A percentile compares a stretch with the other conserved stretches of the same genome.
Evolutionary conservation across 2,888 invertebrate genomes (phyloP).

Genomic region (Leistus spinibarbis): DNA sequence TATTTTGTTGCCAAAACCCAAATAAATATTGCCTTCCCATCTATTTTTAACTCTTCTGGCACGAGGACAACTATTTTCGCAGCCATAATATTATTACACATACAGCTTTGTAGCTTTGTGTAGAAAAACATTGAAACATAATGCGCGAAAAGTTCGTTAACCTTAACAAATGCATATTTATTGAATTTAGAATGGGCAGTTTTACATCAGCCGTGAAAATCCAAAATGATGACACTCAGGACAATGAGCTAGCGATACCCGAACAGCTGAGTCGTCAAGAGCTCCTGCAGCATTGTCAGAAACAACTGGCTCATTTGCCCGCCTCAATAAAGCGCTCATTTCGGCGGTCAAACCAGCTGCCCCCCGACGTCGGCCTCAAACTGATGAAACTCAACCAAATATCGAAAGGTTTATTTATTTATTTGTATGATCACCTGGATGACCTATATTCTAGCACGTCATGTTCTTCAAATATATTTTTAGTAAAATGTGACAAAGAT

Average conservation of each 20-base stretch:
- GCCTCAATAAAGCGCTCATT: constrained; percentile 58
- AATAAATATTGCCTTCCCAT: not conserved
- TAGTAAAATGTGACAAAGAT: too few relatives aligned
- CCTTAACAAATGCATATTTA: constrained; percentile 25
- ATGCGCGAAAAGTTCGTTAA: not conserved
- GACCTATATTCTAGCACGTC: not conserved
- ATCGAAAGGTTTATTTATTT: constrained; percentile 54
- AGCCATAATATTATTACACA: not conserved
- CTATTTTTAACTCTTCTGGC: not conserved
- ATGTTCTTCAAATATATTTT: not conserved
- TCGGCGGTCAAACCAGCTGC: constrained; percentile 44
- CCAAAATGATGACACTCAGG: constrained; percentile 66
- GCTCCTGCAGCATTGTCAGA: constrained; percentile 62
- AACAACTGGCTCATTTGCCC: constrained; percentile 57
- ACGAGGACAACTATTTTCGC: not conserved
- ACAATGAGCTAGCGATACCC: constrained; percentile 62
- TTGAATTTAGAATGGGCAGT: constrained; percentile 70
- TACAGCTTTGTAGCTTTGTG: not conserved
- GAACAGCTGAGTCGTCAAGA: constrained; percentile 59
- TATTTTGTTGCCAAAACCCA: not conserved
- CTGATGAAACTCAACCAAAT: constrained; percentile 58
- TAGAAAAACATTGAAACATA: not conserved
- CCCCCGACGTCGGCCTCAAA: constrained; percentile 48
- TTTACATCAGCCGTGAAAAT: constrained; percentile 72
- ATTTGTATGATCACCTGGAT: not conserved